These are phyloP conservation scores for Sus scrofa DNA, from an alignment of 2,113 vertebrate species.

Conservation along the genomic window DNA sequence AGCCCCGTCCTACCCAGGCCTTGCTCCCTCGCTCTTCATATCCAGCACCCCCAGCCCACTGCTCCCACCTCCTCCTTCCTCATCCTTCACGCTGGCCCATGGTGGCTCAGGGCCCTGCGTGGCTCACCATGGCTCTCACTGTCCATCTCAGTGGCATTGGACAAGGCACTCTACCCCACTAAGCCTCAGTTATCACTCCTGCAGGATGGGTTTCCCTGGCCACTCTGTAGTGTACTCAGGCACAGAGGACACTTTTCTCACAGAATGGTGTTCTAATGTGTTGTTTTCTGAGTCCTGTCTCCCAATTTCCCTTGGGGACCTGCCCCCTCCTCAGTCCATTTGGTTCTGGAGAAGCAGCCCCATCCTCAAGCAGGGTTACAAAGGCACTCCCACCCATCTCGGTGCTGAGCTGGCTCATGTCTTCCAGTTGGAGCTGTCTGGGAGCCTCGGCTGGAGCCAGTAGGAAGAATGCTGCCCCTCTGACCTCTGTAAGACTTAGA, in stretches of 20 bases:
- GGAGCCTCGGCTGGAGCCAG: background rate
- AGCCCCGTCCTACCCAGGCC: background rate
- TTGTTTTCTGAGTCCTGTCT: background rate
- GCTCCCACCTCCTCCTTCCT: background rate
- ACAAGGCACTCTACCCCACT: background rate
- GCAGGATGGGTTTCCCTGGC: background rate
- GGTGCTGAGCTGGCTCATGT: background rate
- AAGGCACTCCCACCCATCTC: background rate
- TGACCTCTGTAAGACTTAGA: too few species aligned
- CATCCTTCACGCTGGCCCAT: background rate
- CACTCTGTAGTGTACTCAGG: background rate
- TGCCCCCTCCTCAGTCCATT: background rate
- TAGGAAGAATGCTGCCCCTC: background rate
- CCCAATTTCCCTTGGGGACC: background rate
- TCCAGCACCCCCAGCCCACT: background rate
- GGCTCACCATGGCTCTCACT: background rate
- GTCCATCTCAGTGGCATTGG: background rate
- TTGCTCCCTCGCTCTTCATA: background rate
- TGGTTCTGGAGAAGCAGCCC: background rate
- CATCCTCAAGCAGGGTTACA: background rate
- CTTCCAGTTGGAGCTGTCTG: background rate
- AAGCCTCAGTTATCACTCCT: background rate
- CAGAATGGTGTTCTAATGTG: background rate
- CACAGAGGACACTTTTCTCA: background rate
- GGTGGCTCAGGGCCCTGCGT: background rate